These are phyloP conservation scores for Phycodurus eques DNA, from an alignment of 2,113 vertebrate genomes.

Conservation along the genomic window DNA sequence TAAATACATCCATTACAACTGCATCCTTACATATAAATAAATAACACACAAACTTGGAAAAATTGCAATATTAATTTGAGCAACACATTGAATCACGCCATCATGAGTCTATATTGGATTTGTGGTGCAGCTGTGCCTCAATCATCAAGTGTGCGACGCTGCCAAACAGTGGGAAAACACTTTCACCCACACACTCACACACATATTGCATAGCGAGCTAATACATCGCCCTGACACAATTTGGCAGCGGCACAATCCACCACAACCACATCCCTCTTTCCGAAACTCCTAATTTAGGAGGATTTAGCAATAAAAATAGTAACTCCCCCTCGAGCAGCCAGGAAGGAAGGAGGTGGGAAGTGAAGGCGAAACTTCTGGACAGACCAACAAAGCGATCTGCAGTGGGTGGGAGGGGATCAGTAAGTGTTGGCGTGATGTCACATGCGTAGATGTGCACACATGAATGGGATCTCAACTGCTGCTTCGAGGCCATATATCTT, in stretches of 20 bases:
- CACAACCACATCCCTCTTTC: conserved; percentile 61
- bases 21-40: background rate
- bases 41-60: background rate
- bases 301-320: conserved; percentile 49
- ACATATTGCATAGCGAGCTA: conserved; percentile 47
- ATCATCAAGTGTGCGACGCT: conserved; percentile 58
- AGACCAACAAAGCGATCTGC: conserved; percentile 15
- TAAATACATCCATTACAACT: background rate
- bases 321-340: conserved; percentile 27
- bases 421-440: conserved; percentile 20
- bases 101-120: conserved; percentile 72
- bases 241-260: conserved; percentile 58
- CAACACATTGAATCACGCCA: conserved; percentile 48
- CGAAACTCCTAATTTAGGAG: conserved; percentile 65
- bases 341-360: conserved; percentile 12
- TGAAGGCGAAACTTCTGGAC: conserved; percentile 26
- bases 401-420: conserved; percentile 16
- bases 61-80: conserved; percentile 64
- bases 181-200: conserved; percentile 28
- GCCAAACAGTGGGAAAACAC: conserved; percentile 59
- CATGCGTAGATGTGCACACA: background rate
- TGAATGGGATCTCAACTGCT: background rate
- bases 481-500: background rate
- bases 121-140: conserved; percentile 68
- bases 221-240: conserved; percentile 68